Base-by-base conservation (phyloP, 2,113 vertebrate genomes). In the Rousettus leschenaultii region DNA sequence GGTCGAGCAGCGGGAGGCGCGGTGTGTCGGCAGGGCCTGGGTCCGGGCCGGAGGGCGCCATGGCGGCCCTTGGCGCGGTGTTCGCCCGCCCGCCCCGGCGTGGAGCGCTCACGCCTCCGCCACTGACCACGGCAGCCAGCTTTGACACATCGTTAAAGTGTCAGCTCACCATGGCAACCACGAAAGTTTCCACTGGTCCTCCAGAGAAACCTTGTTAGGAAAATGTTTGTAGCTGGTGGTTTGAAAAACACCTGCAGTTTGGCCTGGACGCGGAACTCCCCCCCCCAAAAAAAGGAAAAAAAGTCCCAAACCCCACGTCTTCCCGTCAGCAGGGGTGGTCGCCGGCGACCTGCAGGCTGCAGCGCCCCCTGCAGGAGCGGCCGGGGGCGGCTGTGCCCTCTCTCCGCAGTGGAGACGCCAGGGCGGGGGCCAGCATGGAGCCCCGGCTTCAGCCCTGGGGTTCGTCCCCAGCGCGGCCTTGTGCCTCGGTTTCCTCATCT, bases 31-130 rank as follows among this genome's bases (percentile, higher is more conserved):
- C 2, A 0, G 33, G 45, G 35, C 59, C 71, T 8, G 74, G 48
- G 40, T 4, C 26, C 0, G 0, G 5, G 48, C 43, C 5, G 0
- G 70, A 7, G 9, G 57, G 70, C 30, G 55, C 48, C 7, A 0
- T 0, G 18, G 86, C 5, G 0, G 38, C 3, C 5, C 33, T 19
- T 0, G 1, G 88, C 12, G 22, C 15, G 0, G 35, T 0, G 3
- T 6, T 38, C 1, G 14, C 63, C 53, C 35, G 0, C 28, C 9
- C 7, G 9, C 3, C 43, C 78, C 2, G 0, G 1, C 8, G 0
- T 0, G 1, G 53, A 14, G 63, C 4, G 0, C 3, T 35, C 22
- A 3, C 26, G 14, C 66, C 9, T 22, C 11, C 40, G 2, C 57
- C 10, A 0, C 35, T 8, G 45, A 14, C 33, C 61, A 6, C 70